Evolutionary conservation across 1,140 invertebrate species (phyloP).

Genomic region (Zaprionus africanus): DNA sequence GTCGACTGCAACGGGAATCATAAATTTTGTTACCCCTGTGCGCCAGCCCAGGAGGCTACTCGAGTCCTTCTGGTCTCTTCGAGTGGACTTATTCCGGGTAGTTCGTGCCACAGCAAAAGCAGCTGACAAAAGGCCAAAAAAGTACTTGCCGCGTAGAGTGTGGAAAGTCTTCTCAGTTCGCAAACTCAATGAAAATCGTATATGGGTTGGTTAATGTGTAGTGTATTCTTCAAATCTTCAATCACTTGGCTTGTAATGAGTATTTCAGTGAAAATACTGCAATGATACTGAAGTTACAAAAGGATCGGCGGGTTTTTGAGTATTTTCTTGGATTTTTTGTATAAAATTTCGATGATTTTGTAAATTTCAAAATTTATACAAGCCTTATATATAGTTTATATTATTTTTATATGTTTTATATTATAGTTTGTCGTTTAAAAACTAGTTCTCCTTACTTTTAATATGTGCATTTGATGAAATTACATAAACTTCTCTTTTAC

Average conservation of each 20-base stretch:
- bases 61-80: slow-evolving; percentile 27
- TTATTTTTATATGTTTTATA: no score
- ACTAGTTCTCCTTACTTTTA: no score
- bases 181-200: slow-evolving; percentile 14
- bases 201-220: background rate
- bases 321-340: no score
- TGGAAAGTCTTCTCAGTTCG: slow-evolving; percentile 18
- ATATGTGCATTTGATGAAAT: no score
- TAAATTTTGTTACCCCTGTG: slow-evolving; percentile 76
- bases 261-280: background rate
- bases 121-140: slow-evolving; percentile 28
- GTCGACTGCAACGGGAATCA: slow-evolving; percentile 68
- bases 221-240: background rate
- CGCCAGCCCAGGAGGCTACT: background rate
- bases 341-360: no score
- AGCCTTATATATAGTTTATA: no score
- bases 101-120: slow-evolving; percentile 36
- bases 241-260: background rate
- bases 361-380: no score
- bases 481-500: no score
- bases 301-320: no score
- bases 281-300: background rate
- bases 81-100: slow-evolving; percentile 37
- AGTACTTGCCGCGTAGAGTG: background rate
- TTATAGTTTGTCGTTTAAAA: no score